Base-by-base conservation (phyloP, 2,888 invertebrate species). In the Parnassius smintheus region DNA sequence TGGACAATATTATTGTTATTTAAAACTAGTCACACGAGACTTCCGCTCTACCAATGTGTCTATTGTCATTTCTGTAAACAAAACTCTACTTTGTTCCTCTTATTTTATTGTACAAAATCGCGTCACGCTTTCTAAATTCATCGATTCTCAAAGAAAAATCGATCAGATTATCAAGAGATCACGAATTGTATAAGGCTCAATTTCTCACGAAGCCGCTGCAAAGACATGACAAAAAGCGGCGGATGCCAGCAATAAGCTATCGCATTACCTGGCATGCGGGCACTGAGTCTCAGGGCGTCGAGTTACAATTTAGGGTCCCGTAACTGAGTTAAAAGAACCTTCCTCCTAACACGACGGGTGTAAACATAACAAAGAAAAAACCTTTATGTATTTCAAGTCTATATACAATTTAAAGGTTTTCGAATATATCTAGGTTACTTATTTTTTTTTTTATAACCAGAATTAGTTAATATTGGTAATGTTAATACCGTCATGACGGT, bases 241-340 rank as follows among this genome's bases (percentile, higher is more conserved):
- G 60, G 64, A 64, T 56, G 60, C 51, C 49, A 8, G 56, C 52
- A 46, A 56, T 64, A 9, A 49, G 50, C 44, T 59, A 59, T 59
- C 56, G 18, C 55, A 42, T 54, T 51, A 64, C 64, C 52, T 60
- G 57, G 22, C 44, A 44, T 56, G 50, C 59, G 58, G 59, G 58
- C 49, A 55, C 22, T 2, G 9, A 54, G 58, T 62, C 62, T 18
- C 62, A 62, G 58, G 59, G 62, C 54, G 12, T 59, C 59, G 35
- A 12, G 50, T 62, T 62, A 62, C 62, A 18, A 25, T n/a, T 49
- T 48, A 54, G 57, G 51, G 62, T 35, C 57, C 56, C 42, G 2
- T 56, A 18, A 2, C 13, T 12, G 44, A 44, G 11, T 44, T 44
- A 8, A 8, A 44, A 44, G 11, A 44, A 44, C 4, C 35, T 35